phyloP scores from a whole-genome alignment of 2,797 vertebrate species.

The Kryptopterus vitreolus region DNA sequence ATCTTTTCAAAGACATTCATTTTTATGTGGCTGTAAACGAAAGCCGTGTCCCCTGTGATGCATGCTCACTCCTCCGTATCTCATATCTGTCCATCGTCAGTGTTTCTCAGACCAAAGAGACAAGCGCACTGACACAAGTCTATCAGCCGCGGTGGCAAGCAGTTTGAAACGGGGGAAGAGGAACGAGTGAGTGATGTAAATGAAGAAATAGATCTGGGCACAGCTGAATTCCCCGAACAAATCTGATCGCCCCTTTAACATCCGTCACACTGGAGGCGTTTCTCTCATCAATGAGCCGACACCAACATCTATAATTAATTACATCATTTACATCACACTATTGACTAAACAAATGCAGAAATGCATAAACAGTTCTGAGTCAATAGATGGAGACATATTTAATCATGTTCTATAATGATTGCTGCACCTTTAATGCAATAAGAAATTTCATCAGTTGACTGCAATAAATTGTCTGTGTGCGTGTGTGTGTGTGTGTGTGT shows the following conservation, averaged over 20 bases:
- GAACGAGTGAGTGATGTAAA: constrained; percentile 48
- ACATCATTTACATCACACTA: constrained; percentile 95
- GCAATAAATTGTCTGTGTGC: constrained; percentile 83
- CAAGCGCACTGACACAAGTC: constrained; percentile 49
- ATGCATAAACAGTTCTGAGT: constrained; percentile 84
- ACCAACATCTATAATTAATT: constrained; percentile 98
- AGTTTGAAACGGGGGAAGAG: constrained; percentile 48
- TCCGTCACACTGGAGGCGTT: constrained; percentile 86
- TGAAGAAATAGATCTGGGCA: constrained; percentile 79
- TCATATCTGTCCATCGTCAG: constrained; percentile 22
- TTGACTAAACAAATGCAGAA: constrained; percentile 99
- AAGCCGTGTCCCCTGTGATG: constrained; percentile 63
- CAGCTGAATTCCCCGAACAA: constrained; percentile 83
- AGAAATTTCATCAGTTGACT: constrained; percentile 94
- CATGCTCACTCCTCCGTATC: constrained; percentile 50
- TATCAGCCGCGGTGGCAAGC: constrained; percentile 48
- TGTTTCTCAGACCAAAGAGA: constrained; percentile 42
- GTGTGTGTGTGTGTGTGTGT: constrained; percentile 68
- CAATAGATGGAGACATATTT: constrained; percentile 97
- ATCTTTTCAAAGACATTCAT: constrained; percentile 88
- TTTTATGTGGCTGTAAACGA: constrained; percentile 86
- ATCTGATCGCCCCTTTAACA: constrained; percentile 74
- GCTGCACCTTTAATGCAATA: constrained; percentile 93
- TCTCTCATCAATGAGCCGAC: constrained; percentile 90
- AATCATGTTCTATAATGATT: constrained; percentile 98